phyloP scores from a whole-genome alignment of 2,113 vertebrate genomes.

The Smithornis capensis region DNA sequence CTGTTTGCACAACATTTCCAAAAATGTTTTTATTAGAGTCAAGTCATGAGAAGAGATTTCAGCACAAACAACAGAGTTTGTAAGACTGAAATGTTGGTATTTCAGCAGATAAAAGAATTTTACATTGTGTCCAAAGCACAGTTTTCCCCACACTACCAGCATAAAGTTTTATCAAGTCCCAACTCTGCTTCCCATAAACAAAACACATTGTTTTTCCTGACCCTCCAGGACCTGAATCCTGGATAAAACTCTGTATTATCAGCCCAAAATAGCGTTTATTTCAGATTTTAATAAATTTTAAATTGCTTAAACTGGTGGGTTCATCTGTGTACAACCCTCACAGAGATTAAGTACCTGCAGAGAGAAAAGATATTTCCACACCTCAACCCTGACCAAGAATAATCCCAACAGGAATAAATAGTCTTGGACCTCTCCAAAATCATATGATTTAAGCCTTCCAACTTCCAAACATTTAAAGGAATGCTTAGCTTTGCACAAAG shows the following conservation, averaged over 20 bases:
- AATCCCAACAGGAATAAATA: neutral
- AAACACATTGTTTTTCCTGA: neutral
- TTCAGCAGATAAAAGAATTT: neutral
- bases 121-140: neutral
- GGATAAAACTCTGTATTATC: neutral
- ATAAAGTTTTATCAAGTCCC: neutral
- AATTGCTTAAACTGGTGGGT: neutral
- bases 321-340: neutral
- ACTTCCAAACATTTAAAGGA: neutral
- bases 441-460: neutral
- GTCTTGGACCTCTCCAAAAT: neutral
- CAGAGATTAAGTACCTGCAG: neutral
- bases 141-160: neutral
- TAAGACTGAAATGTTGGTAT: neutral
- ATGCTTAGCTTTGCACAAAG: neutral
- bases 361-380: neutral
- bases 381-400: neutral
- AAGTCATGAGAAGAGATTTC: neutral
- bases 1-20: neutral
- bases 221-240: neutral
- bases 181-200: too few species aligned
- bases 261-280: neutral
- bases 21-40: neutral
- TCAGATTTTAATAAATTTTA: neutral
- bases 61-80: neutral